Evolutionary conservation across 2,113 vertebrate species (phyloP).

Genomic region (Nycticorax nycticorax): DNA sequence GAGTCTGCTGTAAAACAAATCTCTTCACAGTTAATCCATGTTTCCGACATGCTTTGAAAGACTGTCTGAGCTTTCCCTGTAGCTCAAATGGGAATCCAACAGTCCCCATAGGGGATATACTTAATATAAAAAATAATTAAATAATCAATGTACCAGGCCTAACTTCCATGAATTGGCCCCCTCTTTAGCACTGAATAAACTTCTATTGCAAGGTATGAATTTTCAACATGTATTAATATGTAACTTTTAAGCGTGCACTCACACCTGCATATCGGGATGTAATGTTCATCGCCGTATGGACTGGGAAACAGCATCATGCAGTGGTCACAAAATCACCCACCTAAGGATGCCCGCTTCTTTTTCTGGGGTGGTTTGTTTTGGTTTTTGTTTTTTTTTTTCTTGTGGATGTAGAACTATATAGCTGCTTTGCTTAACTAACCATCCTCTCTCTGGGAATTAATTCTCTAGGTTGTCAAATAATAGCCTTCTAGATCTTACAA

Average conservation of each 20-base stretch:
- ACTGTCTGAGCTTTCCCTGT: neutral
- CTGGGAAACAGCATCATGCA: neutral
- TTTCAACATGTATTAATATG: neutral
- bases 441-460: neutral
- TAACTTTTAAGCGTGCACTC: accelerated
- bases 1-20: neutral
- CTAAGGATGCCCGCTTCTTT: neutral
- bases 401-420: neutral
- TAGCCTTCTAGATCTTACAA: neutral
- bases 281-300: neutral
- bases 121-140: too few species aligned
- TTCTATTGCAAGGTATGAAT: neutral
- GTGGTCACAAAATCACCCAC: neutral
- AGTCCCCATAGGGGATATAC: neutral
- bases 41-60: neutral
- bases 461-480: neutral
- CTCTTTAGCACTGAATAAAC: neutral
- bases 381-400: too few species aligned
- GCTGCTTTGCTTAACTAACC: neutral
- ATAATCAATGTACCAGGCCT: neutral
- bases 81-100: neutral
- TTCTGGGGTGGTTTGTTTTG: neutral
- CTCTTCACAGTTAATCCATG: neutral
- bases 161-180: neutral
- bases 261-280: neutral